Evolutionary conservation across 2,797 vertebrate genomes (phyloP).

Genomic region (Sparus aurata): DNA sequence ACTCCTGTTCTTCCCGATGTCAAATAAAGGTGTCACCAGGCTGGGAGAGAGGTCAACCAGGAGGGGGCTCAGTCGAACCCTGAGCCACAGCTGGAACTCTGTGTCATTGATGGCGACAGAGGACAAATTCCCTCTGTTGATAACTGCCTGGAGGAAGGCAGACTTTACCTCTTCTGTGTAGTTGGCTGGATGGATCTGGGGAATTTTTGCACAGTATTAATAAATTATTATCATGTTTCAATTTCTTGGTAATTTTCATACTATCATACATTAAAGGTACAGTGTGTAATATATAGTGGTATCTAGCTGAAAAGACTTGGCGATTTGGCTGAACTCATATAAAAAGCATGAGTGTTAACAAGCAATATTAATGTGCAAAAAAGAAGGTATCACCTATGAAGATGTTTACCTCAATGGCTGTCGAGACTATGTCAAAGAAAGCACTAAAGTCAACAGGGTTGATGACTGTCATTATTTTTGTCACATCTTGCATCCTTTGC

Average conservation of each 20-base stretch:
- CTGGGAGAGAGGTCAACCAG: slow-evolving; percentile 59
- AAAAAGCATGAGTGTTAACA: no score
- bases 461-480: slow-evolving; percentile 68
- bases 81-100: slow-evolving; percentile 73
- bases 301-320: no score
- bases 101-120: slow-evolving; percentile 61
- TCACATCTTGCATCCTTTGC: slow-evolving; percentile 52
- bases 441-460: slow-evolving; percentile 48
- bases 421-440: slow-evolving; percentile 78
- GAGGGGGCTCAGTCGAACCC: slow-evolving; percentile 67
- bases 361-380: not conserved
- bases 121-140: slow-evolving; percentile 61
- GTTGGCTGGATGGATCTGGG: slow-evolving; percentile 51
- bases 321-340: no score
- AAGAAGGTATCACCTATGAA: not conserved
- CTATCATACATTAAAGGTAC: no score
- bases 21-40: slow-evolving; percentile 64
- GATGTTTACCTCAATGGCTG: slow-evolving; percentile 70
- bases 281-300: no score
- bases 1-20: slow-evolving; percentile 47
- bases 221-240: not conserved
- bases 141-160: slow-evolving; percentile 68
- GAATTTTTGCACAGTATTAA: slow-evolving; percentile 4
- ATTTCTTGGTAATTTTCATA: no score
- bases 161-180: slow-evolving; percentile 72